Percentiles rank a stretch among this genome's conserved stretches.
These are phyloP conservation scores for Brotula barbata DNA, from an alignment of 2,797 vertebrate genomes.

Conservation along the genomic window DNA sequence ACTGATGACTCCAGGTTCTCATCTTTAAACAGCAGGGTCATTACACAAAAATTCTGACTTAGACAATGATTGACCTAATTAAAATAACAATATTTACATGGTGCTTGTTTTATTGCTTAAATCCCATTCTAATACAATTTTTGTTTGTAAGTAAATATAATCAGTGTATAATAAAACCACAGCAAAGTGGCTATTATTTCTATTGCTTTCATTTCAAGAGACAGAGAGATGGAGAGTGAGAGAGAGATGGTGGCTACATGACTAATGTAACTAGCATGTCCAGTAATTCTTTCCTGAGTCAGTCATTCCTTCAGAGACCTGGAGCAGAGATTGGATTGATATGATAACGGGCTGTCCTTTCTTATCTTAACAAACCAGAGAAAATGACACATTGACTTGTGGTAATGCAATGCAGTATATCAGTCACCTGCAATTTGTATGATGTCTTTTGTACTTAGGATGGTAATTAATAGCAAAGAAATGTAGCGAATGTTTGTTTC, in stretches of 20 bases:
- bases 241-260: slow-evolving; percentile 21
- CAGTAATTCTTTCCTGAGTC: slow-evolving; percentile 50
- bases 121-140: slow-evolving; percentile 5
- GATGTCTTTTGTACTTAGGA: too few relatives aligned
- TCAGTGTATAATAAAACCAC: slow-evolving; percentile 13
- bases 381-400: slow-evolving; percentile 7
- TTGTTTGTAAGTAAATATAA: slow-evolving; percentile 23
- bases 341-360: slow-evolving; percentile 14
- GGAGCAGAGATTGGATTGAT: slow-evolving; percentile 49
- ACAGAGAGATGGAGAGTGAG: too few relatives aligned
- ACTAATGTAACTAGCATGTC: slow-evolving; percentile 37
- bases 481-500: not conserved
- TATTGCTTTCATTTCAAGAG: slow-evolving; percentile 27
- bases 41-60: too few relatives aligned
- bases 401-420: not conserved
- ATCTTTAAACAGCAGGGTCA: too few relatives aligned
- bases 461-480: not conserved
- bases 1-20: too few relatives aligned
- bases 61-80: too few relatives aligned
- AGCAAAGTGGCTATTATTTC: not conserved
- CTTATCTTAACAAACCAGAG: slow-evolving; percentile 27
- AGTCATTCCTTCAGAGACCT: slow-evolving; percentile 40
- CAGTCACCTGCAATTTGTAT: not conserved
- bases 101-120: not conserved
- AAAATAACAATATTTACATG: too few relatives aligned